Conservation (phyloP, 1,140 invertebrate species). For the Meloidogyne hapla region DNA sequence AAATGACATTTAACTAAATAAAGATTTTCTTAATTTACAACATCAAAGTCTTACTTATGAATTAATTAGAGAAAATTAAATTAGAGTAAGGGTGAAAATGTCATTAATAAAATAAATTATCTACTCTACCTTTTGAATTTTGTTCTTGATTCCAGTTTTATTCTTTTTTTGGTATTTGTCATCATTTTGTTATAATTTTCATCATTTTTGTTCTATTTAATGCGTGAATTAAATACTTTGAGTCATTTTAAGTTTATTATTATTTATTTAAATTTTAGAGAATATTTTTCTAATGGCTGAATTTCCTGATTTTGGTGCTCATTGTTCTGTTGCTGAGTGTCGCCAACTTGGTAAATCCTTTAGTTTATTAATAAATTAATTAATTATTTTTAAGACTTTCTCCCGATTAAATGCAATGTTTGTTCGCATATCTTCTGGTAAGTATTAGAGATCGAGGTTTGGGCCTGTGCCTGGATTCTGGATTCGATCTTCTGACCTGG, state of each 20-base stretch:
- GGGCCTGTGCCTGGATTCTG: no score
- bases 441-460: no score
- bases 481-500: no score
- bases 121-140: no score
- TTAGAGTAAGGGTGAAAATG: no score
- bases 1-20: no score
- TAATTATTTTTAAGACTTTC: slow-evolving; percentile 4
- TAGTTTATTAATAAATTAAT: no score
- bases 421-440: slow-evolving; percentile 24
- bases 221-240: neutral
- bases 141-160: no score
- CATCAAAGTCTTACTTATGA: no score
- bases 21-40: no score
- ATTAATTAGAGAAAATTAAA: no score
- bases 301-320: slow-evolving; percentile 16
- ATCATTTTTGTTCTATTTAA: neutral
- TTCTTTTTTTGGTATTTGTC: neutral
- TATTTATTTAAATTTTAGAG: neutral
- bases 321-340: slow-evolving; percentile 16
- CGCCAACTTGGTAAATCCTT: slow-evolving; percentile 15
- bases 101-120: no score
- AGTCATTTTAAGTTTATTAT: neutral
- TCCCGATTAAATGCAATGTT: slow-evolving; percentile 21
- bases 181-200: neutral
- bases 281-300: slow-evolving; percentile 16